These are phyloP conservation scores for Eudasyphora cyanicolor DNA, from an alignment of 2,888 invertebrate species.

Conservation along the genomic window DNA sequence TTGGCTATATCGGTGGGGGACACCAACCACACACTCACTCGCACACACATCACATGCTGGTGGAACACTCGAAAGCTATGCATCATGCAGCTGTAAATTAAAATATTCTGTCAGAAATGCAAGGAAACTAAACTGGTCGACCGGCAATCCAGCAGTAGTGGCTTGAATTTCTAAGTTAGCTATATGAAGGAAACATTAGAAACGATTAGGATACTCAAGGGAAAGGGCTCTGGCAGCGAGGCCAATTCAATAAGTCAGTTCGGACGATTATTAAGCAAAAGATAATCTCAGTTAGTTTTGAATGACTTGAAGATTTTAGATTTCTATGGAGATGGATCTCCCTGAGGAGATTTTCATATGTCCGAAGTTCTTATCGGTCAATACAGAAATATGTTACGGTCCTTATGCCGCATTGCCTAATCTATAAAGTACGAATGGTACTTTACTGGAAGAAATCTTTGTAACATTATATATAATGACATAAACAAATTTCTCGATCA, in stretches of 20 bases:
- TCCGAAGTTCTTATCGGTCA: too few species aligned
- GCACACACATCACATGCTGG: slow-evolving; percentile 7
- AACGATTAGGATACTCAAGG: slow-evolving; percentile 33
- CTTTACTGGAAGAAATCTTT: too few species aligned
- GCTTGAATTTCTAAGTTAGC: slow-evolving; percentile 14
- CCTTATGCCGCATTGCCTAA: too few species aligned
- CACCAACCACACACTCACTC: slow-evolving; percentile 29
- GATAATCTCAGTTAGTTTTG: neutral
- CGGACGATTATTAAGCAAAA: neutral
- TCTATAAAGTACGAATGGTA: too few species aligned
- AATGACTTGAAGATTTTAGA: too few species aligned
- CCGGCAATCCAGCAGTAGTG: slow-evolving; percentile 12
- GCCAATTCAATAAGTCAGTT: neutral
- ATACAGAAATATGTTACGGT: too few species aligned
- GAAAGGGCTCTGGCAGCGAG: slow-evolving; percentile 31
- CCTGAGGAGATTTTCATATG: too few species aligned
- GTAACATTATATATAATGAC: too few species aligned
- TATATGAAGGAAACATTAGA: slow-evolving; percentile 40
- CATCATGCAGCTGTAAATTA: slow-evolving; percentile 65
- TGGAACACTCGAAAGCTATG: slow-evolving; percentile 44
- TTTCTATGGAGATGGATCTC: too few species aligned
- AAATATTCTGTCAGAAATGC: slow-evolving; percentile 53
- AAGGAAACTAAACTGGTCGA: slow-evolving; percentile 19
- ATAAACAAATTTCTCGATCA: too few species aligned
- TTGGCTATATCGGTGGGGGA: neutral